phyloP scores from a whole-genome alignment of 2,113 vertebrate genomes.

The Onychostruthus taczanowskii region DNA sequence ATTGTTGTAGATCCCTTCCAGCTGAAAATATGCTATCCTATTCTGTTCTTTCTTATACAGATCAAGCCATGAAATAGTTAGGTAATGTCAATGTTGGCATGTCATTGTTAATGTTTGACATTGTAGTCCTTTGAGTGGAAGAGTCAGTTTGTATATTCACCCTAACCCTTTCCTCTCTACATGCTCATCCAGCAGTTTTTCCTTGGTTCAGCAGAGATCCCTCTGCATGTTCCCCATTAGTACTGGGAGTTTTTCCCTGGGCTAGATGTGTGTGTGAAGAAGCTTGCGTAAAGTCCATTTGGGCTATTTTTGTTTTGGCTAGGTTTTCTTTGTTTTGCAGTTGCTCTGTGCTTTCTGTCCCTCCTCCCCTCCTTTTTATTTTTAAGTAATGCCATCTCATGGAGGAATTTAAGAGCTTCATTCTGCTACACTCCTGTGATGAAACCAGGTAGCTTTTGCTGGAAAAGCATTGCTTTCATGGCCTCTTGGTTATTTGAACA shows the following conservation, averaged over 20 bases:
- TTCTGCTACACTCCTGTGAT: not conserved
- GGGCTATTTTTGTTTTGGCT: not conserved
- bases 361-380: not conserved
- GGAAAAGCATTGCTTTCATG: not conserved
- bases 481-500: not conserved
- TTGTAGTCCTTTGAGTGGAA: not conserved
- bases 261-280: not conserved
- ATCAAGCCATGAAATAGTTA: not conserved
- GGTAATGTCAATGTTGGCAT: not conserved
- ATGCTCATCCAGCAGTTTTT: not conserved
- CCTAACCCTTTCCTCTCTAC: not conserved
- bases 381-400: conserved; percentile 48
- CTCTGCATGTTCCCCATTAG: not conserved
- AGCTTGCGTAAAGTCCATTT: not conserved
- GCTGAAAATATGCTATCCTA: not conserved
- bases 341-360: conserved; percentile 1
- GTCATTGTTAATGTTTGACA: not conserved
- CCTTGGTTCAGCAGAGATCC: not conserved
- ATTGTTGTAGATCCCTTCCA: not conserved
- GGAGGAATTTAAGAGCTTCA: conserved; percentile 19
- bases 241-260: not conserved
- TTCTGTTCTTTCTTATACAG: not conserved
- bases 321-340: not conserved
- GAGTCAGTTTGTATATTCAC: not conserved
- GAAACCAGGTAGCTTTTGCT: not conserved